Base-by-base conservation (phyloP, 2,888 invertebrate genomes). In the Microctonus brassicae region DNA sequence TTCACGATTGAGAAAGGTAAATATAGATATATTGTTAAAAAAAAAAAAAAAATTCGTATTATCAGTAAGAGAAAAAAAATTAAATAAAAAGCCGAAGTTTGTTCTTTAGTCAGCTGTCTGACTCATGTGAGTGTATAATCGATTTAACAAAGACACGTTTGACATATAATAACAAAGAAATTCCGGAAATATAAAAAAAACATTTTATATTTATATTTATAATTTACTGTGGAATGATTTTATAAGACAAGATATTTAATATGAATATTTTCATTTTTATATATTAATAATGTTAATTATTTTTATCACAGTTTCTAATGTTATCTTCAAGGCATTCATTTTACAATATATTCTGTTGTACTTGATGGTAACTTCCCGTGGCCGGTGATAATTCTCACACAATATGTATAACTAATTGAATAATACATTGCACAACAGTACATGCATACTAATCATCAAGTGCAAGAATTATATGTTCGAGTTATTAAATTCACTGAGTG, bases 1-100 rank as follows among this genome's bases (percentile, higher is more conserved):
- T 20, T 34, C 22, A 34, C 17, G 34, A 34, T 60, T 60, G n/a
- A 34, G 17, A 17, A 20, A 60, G 60, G 60, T 60, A 60, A 60
- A 60, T 60, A 17, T 58, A 20, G 60, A 60, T 34, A 60, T 34
- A 11, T 36, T 36, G 17, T 7, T 47, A 10, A 3, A 4, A 39
- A n/a, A 1, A 17, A 10, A 20, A 7, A 47, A 17, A n/a, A n/a
- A n/a, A n/a, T n/a, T n/a, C n/a, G n/a, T n/a, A n/a, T n/a, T n/a
- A n/a, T n/a, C n/a, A n/a, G n/a, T n/a, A n/a, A n/a, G n/a, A n/a
- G 4, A 3, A 39, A 2, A 39, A 47, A n/a, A 17, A 47, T 17
- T 7, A 47, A n/a, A 7, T 47, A 20, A 17, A 20, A 39, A n/a
- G n/a, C 39, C 39, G 39, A 7, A 36, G 13, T 33, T 33, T 55